Conservation (phyloP, 2,888 invertebrate genomes). For the Rhagonycha fulva region DNA sequence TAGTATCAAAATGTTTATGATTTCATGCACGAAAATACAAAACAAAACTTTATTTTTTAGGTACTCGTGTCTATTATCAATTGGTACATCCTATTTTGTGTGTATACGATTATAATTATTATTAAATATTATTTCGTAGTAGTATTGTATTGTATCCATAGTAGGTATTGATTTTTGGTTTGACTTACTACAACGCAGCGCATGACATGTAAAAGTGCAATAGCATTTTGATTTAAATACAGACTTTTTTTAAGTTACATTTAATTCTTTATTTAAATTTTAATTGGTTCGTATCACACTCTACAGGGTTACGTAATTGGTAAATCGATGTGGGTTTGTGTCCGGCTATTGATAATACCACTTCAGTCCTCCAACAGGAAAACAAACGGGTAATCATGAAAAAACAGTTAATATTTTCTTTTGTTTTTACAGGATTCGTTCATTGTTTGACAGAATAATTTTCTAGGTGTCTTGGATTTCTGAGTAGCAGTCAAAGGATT, state of each 20-base stretch:
- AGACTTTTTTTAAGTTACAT: neutral
- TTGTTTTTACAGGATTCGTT: no score
- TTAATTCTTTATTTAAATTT: neutral
- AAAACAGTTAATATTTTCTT: neutral
- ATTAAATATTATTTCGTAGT: neutral
- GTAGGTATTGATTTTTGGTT: neutral
- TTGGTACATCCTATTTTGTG: neutral
- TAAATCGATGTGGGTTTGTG: neutral
- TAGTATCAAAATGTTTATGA: neutral
- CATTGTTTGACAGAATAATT: no score
- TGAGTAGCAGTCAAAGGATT: no score
- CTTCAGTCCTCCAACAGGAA: neutral
- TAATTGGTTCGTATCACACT: neutral
- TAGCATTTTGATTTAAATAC: neutral
- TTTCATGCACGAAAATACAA: neutral
- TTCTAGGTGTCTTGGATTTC: no score
- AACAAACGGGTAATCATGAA: neutral
- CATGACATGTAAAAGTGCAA: neutral
- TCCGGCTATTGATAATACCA: neutral
- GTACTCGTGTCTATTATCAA: neutral
- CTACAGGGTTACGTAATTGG: neutral
- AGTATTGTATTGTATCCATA: neutral
- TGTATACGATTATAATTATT: neutral
- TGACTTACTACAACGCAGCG: neutral
- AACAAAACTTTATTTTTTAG: neutral